phyloP scores from a whole-genome alignment of 1,140 invertebrate species.

The Copidosoma floridanum region DNA sequence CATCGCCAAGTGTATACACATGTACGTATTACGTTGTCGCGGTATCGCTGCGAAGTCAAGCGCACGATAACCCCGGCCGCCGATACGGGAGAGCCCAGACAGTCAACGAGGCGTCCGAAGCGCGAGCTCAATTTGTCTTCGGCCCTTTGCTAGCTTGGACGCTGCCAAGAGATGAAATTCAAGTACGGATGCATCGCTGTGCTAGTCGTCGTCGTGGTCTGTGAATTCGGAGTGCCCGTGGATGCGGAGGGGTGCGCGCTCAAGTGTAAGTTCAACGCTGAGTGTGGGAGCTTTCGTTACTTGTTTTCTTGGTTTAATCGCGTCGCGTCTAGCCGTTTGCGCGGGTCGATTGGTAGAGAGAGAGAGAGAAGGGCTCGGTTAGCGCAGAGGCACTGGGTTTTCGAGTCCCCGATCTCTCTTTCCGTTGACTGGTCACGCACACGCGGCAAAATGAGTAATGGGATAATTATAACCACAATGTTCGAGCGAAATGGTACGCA shows the following conservation, averaged over 20 bases:
- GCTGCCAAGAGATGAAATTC: constrained; percentile 11
- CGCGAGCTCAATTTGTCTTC: constrained; percentile 11
- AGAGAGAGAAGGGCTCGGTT: no score
- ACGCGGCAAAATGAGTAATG: no score
- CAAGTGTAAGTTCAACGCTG: constrained; percentile 21
- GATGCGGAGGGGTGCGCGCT: constrained; percentile 10
- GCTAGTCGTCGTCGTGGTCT: neutral
- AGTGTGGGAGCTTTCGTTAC: no score
- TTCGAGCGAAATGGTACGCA: no score
- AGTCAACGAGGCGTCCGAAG: constrained; percentile 13
- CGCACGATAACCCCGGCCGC: constrained; percentile 21
- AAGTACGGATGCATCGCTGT: neutral
- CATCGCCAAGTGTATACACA: no score
- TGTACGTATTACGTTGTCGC: no score
- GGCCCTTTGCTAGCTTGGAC: neutral
- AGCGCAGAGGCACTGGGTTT: no score
- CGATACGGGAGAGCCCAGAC: constrained; percentile 18
- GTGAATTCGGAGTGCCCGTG: neutral
- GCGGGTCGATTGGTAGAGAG: no score
- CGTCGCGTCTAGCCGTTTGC: no score
- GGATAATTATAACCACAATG: no score
- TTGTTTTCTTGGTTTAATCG: neutral
- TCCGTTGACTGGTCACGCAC: no score
- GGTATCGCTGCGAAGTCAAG: constrained; percentile 26
- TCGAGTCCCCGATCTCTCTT: no score